phyloP scores from a whole-genome alignment of 2,888 invertebrate genomes.

The Epiblema foenella region DNA sequence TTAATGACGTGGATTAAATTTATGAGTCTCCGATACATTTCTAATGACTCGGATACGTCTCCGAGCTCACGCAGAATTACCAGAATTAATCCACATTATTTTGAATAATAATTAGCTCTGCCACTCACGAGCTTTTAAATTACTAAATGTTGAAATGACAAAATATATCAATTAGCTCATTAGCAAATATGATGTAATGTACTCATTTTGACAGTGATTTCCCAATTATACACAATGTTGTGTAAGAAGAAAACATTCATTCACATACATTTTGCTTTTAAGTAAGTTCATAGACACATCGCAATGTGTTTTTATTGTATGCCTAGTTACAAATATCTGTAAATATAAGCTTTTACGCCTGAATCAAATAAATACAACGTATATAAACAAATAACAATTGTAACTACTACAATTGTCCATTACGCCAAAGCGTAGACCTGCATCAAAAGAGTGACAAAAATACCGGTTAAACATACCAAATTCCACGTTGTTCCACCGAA shows the following conservation, averaged over 20 bases:
- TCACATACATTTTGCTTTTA: too few relatives aligned
- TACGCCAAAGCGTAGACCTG: background rate
- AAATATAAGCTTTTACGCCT: too few relatives aligned
- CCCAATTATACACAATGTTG: background rate
- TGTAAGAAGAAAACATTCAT: too few relatives aligned
- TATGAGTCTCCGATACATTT: constrained; percentile 41
- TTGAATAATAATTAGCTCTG: constrained; percentile 11
- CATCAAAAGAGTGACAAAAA: constrained; percentile 13
- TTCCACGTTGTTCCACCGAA: constrained; percentile 23
- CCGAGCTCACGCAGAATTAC: constrained; percentile 18
- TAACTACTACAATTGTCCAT: too few relatives aligned
- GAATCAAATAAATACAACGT: too few relatives aligned
- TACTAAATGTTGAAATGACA: background rate
- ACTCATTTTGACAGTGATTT: background rate
- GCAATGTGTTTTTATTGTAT: too few relatives aligned
- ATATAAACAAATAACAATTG: too few relatives aligned
- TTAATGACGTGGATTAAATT: constrained; percentile 43
- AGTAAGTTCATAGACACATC: too few relatives aligned
- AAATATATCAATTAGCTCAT: background rate
- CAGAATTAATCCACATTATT: constrained; percentile 3
- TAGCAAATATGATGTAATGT: too few relatives aligned
- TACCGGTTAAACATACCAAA: constrained; percentile 34
- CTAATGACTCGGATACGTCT: constrained; percentile 30
- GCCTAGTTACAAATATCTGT: too few relatives aligned
- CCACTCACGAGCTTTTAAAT: background rate